Evolutionary conservation across 2,888 invertebrate species (phyloP).

Genomic region (Rotaria macrura): DNA sequence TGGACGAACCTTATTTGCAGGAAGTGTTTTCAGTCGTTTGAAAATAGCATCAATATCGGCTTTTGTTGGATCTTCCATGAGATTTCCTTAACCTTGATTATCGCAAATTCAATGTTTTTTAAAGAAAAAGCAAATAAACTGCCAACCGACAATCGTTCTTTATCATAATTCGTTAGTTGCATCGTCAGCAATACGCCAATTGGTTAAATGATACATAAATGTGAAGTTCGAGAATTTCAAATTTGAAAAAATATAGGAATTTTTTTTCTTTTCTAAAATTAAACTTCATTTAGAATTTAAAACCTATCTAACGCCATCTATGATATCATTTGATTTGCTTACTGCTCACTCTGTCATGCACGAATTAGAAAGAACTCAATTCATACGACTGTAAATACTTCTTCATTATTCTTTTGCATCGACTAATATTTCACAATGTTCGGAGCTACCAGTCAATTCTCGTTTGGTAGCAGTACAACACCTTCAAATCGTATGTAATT

Average conservation of each 20-base stretch:
- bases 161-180: not conserved
- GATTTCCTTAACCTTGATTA: not conserved
- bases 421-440: not conserved
- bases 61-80: slow-evolving; percentile 32
- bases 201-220: not conserved
- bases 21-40: slow-evolving; percentile 23
- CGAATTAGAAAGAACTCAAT: not conserved
- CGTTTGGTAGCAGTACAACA: not conserved
- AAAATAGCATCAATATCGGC: slow-evolving; percentile 33
- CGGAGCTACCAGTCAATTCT: not conserved
- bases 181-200: not conserved
- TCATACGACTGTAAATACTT: not conserved
- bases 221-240: not conserved
- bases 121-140: not conserved
- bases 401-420: not conserved
- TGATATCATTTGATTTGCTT: not conserved
- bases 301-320: not conserved
- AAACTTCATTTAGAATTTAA: not conserved
- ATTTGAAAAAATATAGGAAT: not conserved
- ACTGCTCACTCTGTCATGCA: not conserved
- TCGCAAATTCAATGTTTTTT: not conserved
- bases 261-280: not conserved
- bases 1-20: slow-evolving; percentile 23
- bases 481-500: not conserved
- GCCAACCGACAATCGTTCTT: not conserved